Conservation (phyloP, 2,113 vertebrate species). For the Mesitornis unicolor region DNA sequence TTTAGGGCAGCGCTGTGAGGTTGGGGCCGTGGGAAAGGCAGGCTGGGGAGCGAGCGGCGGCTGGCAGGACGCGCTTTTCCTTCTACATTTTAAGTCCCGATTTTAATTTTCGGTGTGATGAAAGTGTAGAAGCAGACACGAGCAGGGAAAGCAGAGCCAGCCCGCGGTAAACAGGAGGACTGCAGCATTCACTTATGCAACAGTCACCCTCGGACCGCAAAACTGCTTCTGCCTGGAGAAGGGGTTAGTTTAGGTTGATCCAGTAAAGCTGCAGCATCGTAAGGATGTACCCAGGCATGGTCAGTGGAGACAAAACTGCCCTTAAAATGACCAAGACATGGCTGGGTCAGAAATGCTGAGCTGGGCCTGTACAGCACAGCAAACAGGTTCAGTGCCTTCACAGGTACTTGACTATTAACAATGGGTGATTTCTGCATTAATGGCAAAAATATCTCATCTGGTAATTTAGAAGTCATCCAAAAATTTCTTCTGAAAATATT, state of each 20-base stretch:
- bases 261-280: rapidly evolving
- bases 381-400: background rate
- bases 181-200: background rate
- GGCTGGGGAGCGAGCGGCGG: background rate
- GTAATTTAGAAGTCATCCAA: rapidly evolving
- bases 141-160: background rate
- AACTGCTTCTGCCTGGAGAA: rapidly evolving
- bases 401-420: background rate
- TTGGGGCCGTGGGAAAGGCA: background rate
- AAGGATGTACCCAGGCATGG: rapidly evolving
- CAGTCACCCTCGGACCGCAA: background rate
- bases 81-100: rapidly evolving
- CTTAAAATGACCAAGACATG: background rate
- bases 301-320: background rate
- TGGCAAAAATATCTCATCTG: background rate
- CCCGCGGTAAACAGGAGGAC: background rate
- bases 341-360: background rate
- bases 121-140: rapidly evolving
- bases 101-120: too few species aligned
- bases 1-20: background rate
- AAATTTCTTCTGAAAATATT: rapidly evolving
- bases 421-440: rapidly evolving
- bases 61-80: background rate
- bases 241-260: rapidly evolving
- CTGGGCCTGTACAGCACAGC: background rate